Evolutionary conservation across 1,140 invertebrate genomes (phyloP), one percentile per base, ranked within the genome.

Genomic region (Leguminivora glycinivorella): DNA sequence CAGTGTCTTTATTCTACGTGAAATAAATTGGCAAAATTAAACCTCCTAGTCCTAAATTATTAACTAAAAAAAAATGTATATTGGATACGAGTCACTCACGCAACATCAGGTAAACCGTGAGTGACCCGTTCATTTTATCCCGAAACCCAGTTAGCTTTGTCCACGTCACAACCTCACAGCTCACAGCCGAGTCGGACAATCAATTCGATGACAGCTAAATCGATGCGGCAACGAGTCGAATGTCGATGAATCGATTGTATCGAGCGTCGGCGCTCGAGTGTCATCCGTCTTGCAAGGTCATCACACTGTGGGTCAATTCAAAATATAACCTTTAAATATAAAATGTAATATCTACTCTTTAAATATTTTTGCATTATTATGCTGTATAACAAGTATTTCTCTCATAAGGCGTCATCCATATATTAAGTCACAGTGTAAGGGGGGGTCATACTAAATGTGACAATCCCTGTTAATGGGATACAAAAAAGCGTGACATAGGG

Each of bases 201-300:
- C 67, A 38, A 47, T 31, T 63, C n/a, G 58, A 14, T 63, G 58
- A 29, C 58, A 63, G 25, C n/a, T 24, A 34, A 68, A 52, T 68
- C 67, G 38, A 52, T 68, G 24, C 24, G n/a, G 24, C 10, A 34
- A 9, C 24, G 67, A 47, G 34, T 40, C 38, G 67, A 52, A 38
- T 26, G 34, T 40, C 38, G 67, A 52, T 26, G 22, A 7, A 22
- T 63, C 58, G 58, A 17, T 29, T 60, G 24, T 60, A 24, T 26
- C 22, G 40, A 52, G 3, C 47, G 47, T 47, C 47, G 47, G 19
- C 47, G 47, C 19, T 22, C 40, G 40, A 43, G 40, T 43, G 47
- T n/a, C n/a, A 52, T 52, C 47, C 47, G 19, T 52, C 47, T 22
- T 10, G n/a, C 40, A 43, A 52, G 47, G 47, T 52, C 47, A 22